A percentile compares a stretch with the other conserved stretches of the same genome.
Evolutionary conservation across 2,888 invertebrate genomes (phyloP).

Genomic region (Dioctria linearis): DNA sequence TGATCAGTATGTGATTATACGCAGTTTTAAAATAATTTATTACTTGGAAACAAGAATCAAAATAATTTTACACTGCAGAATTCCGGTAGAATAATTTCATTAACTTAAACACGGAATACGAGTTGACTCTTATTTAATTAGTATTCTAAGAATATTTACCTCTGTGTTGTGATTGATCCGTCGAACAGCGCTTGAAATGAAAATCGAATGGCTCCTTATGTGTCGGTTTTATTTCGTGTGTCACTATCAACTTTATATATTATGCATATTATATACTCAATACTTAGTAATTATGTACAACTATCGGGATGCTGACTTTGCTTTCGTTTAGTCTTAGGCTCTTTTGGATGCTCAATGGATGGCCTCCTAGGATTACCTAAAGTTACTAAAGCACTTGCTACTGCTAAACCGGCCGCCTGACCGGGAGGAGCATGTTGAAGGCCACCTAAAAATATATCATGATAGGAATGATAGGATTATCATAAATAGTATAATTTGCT

Average conservation of each 20-base stretch:
- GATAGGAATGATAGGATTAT: no score
- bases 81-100: constrained; percentile 37
- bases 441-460: constrained; percentile 74
- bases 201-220: constrained; percentile 14
- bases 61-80: constrained; percentile 7
- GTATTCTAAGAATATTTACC: constrained; percentile 12
- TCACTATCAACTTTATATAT: constrained; percentile 60
- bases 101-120: constrained; percentile 19
- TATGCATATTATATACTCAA: constrained; percentile 59
- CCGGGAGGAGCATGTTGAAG: constrained; percentile 87
- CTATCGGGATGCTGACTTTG: constrained; percentile 81
- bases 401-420: constrained; percentile 86
- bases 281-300: constrained; percentile 68
- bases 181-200: neutral
- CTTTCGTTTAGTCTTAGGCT: constrained; percentile 71
- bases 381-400: constrained; percentile 91
- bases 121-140: constrained; percentile 8
- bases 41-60: constrained; percentile 39
- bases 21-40: constrained; percentile 29
- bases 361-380: constrained; percentile 85
- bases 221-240: constrained; percentile 55
- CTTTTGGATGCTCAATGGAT: constrained; percentile 76
- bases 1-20: constrained; percentile 35
- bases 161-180: constrained; percentile 32
- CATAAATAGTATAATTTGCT: no score